phyloP scores from a whole-genome alignment of 2,888 invertebrate genomes.

The Tenthredo mesomela region DNA sequence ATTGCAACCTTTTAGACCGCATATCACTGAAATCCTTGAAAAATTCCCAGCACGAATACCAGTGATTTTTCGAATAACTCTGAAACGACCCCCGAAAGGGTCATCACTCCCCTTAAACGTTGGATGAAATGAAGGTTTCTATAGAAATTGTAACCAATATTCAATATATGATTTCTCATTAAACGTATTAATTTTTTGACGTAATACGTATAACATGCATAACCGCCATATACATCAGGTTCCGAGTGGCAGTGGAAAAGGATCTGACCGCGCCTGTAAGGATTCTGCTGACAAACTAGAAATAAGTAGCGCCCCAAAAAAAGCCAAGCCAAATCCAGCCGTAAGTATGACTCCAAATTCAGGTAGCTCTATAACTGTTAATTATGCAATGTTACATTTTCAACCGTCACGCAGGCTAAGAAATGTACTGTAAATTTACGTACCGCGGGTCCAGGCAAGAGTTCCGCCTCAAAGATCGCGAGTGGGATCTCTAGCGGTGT shows the following conservation, averaged over 20 bases:
- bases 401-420: not conserved
- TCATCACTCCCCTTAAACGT: slow-evolving; percentile 4
- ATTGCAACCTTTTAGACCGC: not conserved
- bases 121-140: no score
- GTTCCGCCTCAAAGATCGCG: no score
- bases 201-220: no score
- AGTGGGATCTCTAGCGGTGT: no score
- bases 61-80: not conserved
- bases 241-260: not conserved
- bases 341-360: not conserved
- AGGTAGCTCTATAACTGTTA: not conserved
- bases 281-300: not conserved
- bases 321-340: not conserved
- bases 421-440: no score
- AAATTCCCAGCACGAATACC: not conserved
- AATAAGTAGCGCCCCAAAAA: not conserved
- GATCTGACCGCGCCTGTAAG: not conserved
- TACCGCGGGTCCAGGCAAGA: no score
- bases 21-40: not conserved
- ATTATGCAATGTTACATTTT: slow-evolving; percentile 5
- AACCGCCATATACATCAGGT: not conserved
- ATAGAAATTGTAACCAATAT: no score
- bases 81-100: not conserved
- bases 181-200: not conserved
- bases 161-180: no score